Evolutionary conservation across 2,888 invertebrate species (phyloP).

Genomic region (Tholera decimalis): DNA sequence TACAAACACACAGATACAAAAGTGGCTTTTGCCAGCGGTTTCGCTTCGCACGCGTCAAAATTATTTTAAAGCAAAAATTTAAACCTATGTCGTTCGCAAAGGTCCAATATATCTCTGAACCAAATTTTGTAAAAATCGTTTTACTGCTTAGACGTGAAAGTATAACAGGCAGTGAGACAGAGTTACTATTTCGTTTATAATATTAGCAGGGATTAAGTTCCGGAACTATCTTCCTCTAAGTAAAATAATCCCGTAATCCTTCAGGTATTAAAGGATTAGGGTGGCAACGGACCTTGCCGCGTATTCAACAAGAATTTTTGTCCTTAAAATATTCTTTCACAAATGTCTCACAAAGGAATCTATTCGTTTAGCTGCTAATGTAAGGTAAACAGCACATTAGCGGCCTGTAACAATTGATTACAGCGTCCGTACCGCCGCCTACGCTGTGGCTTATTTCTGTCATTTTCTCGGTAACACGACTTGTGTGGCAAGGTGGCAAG

Average conservation of each 20-base stretch:
- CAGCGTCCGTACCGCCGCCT: constrained; percentile 74
- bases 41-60: too few relatives aligned
- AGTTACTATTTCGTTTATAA: too few relatives aligned
- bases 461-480: constrained; percentile 84
- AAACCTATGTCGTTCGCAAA: too few relatives aligned
- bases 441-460: constrained; percentile 79
- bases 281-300: constrained; percentile 66
- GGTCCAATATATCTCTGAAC: too few relatives aligned
- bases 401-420: constrained; percentile 81
- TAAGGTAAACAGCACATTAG: constrained; percentile 87
- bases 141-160: too few relatives aligned
- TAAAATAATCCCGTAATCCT: constrained; percentile 51
- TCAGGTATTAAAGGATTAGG: constrained; percentile 80
- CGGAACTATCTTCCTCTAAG: constrained; percentile 35
- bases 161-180: too few relatives aligned
- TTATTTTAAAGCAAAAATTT: too few relatives aligned
- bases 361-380: constrained; percentile 81
- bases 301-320: constrained; percentile 69
- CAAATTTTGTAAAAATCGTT: too few relatives aligned
- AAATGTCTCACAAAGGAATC: constrained; percentile 77
- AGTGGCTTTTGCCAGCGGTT: too few relatives aligned
- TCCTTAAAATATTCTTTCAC: constrained; percentile 69
- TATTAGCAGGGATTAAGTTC: too few relatives aligned
- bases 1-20: constrained; percentile 6
- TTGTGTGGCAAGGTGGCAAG: constrained; percentile 88